Percentiles rank a stretch among this genome's conserved stretches.
These are phyloP conservation scores for Astur gentilis DNA, from an alignment of 2,113 vertebrate genomes.

Conservation along the genomic window DNA sequence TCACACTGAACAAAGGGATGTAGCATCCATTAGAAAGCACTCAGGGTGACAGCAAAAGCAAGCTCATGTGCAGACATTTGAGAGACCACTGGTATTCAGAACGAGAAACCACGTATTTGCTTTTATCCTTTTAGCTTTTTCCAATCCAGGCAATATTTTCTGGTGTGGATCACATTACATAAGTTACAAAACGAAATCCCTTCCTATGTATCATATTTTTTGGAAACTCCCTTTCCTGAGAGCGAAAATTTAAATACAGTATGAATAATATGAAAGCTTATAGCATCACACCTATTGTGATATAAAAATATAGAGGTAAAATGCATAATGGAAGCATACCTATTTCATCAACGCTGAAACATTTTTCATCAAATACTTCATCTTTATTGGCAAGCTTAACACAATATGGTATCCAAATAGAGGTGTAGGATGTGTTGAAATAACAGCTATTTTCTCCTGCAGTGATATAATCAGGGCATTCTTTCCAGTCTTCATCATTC, in stretches of 20 bases:
- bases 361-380: no score
- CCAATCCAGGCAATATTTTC: background rate
- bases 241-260: background rate
- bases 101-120: background rate
- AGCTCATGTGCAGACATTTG: background rate
- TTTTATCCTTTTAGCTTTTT: background rate
- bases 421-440: no score
- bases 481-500: no score
- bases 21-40: background rate
- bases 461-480: no score
- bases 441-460: no score
- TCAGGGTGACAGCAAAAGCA: background rate
- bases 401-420: no score
- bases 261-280: background rate
- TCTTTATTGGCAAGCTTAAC: no score
- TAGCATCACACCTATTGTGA: background rate
- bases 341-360: no score
- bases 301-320: no score
- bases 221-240: background rate
- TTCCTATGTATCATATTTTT: background rate
- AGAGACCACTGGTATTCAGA: background rate
- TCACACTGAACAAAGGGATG: background rate
- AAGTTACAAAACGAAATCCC: background rate
- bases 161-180: background rate
- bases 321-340: no score